Conservation (phyloP, 1,140 invertebrate genomes). For the Ceratosolen solmsi region DNA sequence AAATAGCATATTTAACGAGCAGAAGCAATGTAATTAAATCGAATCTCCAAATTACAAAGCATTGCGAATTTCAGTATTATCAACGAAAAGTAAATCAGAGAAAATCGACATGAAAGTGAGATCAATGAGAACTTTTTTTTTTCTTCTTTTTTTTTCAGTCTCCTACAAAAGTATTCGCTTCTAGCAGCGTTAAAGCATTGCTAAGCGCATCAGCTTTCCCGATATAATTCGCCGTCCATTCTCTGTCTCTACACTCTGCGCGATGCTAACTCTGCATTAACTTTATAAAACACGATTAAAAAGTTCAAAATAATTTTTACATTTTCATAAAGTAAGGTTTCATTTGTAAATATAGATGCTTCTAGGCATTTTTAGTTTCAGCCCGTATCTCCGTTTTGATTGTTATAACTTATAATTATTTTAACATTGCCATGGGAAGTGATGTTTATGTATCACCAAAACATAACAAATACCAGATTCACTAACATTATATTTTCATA, state of each 20-base stretch:
- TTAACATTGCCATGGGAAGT: background rate
- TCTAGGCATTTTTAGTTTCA: background rate
- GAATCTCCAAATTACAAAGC: background rate
- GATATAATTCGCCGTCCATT: background rate
- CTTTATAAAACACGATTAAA: constrained; percentile 24
- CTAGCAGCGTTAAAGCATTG: background rate
- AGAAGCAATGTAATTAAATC: background rate
- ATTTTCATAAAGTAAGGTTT: background rate
- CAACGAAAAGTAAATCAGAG: background rate
- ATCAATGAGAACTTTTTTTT: constrained; percentile 5
- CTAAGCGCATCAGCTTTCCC: constrained; percentile 15
- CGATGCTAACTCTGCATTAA: constrained; percentile 21
- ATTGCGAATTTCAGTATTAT: background rate
- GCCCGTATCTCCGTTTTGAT: background rate
- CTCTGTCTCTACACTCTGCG: background rate
- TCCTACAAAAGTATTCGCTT: background rate
- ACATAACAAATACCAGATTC: too few species aligned
- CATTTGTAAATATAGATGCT: background rate
- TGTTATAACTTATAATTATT: constrained; percentile 1
- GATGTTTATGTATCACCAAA: too few species aligned
- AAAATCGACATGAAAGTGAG: constrained; percentile 1
- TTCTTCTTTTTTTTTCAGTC: background rate
- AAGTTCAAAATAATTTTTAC: constrained; percentile 10
- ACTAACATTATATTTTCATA: too few species aligned
- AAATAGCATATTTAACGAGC: too few species aligned